Conservation (phyloP, 2,113 vertebrate species). For the Oxygymnocypris stewartii region DNA sequence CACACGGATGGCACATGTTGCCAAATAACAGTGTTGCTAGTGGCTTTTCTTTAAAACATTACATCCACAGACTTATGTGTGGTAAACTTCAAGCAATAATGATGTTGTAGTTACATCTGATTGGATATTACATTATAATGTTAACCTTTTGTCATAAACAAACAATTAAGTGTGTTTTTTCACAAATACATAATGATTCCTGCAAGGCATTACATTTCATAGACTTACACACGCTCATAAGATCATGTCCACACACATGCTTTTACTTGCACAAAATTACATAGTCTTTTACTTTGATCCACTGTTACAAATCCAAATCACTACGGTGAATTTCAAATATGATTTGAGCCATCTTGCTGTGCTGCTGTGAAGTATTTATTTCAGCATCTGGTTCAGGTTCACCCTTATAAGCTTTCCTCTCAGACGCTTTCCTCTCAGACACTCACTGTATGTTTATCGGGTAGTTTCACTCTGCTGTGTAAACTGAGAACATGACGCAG, state of each 20-base stretch:
- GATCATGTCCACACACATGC: slow-evolving; percentile 33
- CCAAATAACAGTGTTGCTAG: neutral
- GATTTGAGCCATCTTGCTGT: slow-evolving; percentile 4
- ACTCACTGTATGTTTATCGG: slow-evolving; percentile 11
- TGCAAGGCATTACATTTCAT: no score
- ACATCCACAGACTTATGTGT: neutral
- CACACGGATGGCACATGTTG: neutral
- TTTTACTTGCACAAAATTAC: slow-evolving; percentile 54
- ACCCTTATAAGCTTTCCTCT: slow-evolving; percentile 12
- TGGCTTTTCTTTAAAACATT: neutral
- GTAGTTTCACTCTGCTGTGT: slow-evolving; percentile 29
- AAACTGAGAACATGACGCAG: slow-evolving; percentile 41
- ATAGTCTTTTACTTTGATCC: slow-evolving; percentile 45
- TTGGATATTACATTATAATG: neutral
- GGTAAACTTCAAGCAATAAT: neutral
- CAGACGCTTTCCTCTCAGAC: slow-evolving; percentile 9
- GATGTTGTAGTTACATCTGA: neutral
- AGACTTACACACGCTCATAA: slow-evolving; percentile 22
- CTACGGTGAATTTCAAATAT: slow-evolving; percentile 28
- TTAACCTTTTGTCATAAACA: neutral
- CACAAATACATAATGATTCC: neutral
- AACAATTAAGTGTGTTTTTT: neutral
- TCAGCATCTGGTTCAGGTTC: slow-evolving; percentile 58
- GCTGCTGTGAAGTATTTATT: slow-evolving; percentile 32
- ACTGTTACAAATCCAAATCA: slow-evolving; percentile 35